These are phyloP conservation scores for Acronicta leporina DNA, from an alignment of 2,888 invertebrate genomes.

Conservation along the genomic window DNA sequence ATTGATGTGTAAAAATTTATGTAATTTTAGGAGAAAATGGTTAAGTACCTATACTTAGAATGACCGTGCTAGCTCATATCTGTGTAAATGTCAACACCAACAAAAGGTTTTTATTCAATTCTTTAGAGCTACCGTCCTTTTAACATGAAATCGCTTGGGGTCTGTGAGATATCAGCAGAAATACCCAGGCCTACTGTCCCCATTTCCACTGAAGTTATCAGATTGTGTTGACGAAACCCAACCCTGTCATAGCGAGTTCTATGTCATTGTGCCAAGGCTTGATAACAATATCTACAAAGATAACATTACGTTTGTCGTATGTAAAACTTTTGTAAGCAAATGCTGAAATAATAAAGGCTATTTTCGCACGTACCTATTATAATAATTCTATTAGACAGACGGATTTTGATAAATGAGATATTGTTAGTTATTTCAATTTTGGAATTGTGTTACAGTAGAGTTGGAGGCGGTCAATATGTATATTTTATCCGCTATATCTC, in stretches of 20 bases:
- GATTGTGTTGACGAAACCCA: constrained; percentile 33
- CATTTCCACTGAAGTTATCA: constrained; percentile 30
- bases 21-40: no score
- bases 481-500: no score
- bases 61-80: no score
- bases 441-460: no score
- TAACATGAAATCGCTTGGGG: constrained; percentile 10
- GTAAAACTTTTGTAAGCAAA: constrained; percentile 2
- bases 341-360: background rate
- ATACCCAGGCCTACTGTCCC: background rate
- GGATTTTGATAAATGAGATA: no score
- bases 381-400: no score
- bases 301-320: background rate
- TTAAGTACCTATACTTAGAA: no score
- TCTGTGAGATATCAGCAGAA: constrained; percentile 14
- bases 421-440: no score
- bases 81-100: no score
- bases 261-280: constrained; percentile 11
- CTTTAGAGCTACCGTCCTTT: constrained; percentile 2
- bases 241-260: constrained; percentile 16
- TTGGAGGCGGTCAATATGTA: no score
- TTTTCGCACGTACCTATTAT: no score
- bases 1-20: no score
- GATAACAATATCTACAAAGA: constrained; percentile 11
- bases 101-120: constrained; percentile 3